phyloP scores from a whole-genome alignment of 2,888 invertebrate species.

The Parascotia fuliginaria region DNA sequence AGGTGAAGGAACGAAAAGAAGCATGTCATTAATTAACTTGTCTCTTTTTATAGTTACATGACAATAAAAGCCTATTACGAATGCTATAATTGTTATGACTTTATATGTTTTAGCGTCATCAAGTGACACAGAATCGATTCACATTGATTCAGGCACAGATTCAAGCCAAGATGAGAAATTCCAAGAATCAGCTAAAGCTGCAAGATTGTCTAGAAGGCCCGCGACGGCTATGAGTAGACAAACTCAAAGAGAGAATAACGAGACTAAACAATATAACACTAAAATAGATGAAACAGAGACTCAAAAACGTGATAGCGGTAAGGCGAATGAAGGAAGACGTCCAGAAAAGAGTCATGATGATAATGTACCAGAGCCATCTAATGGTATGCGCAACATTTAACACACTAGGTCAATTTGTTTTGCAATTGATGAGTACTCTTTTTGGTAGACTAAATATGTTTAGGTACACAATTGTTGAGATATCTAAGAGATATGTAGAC shows the following conservation, averaged over 20 bases:
- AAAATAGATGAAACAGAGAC: background rate
- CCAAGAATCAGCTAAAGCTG: constrained; percentile 22
- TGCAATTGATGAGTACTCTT: no score
- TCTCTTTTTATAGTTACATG: no score
- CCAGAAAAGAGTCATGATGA: background rate
- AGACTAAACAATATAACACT: background rate
- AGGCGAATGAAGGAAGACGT: background rate
- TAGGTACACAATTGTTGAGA: no score
- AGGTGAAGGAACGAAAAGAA: no score
- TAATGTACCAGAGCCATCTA: background rate
- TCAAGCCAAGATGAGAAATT: constrained; percentile 48
- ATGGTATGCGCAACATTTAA: no score
- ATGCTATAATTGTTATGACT: no score
- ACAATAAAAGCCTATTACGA: no score
- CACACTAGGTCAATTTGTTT: no score
- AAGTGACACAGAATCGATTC: constrained; percentile 61
- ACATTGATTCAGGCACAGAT: constrained; percentile 50
- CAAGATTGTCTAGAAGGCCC: constrained; percentile 29
- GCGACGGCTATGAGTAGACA: constrained; percentile 27
- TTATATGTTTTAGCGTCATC: constrained; percentile 58
- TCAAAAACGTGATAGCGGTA: background rate
- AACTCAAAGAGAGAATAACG: background rate
- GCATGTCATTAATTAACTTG: no score
- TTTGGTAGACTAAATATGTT: no score
- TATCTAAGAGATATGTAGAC: no score